Conservation (phyloP, 1,140 invertebrate species). For the Phortica variegata region DNA sequence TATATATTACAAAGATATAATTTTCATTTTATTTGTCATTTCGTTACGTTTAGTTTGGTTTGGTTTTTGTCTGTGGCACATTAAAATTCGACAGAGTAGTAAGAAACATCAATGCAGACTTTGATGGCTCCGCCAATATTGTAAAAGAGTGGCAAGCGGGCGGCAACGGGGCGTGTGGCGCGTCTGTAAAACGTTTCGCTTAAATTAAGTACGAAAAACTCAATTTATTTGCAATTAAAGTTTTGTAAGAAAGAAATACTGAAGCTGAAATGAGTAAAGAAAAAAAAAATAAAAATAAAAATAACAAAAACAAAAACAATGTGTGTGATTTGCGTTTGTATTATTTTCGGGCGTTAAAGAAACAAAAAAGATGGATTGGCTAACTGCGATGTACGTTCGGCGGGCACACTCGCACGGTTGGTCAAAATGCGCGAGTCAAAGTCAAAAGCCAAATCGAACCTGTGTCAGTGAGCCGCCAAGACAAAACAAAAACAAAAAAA, state of each 20-base stretch:
- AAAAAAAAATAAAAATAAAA: background rate
- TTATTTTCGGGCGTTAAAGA: background rate
- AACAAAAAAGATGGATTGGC: too few relatives aligned
- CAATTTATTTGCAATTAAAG: constrained; percentile 57
- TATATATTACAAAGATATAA: too few relatives aligned
- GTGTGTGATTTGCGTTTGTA: too few relatives aligned
- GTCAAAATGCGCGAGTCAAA: too few relatives aligned
- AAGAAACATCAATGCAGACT: constrained; percentile 22
- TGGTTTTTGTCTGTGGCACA: constrained; percentile 11
- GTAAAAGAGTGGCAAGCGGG: constrained; percentile 4
- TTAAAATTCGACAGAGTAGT: constrained; percentile 23
- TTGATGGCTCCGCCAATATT: constrained; percentile 39
- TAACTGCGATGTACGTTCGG: too few relatives aligned
- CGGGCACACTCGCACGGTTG: too few relatives aligned
- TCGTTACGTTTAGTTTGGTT: constrained; percentile 31
- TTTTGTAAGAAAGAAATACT: too few relatives aligned
- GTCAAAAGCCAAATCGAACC: too few relatives aligned
- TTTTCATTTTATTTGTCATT: constrained; percentile 52
- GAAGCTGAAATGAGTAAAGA: background rate
- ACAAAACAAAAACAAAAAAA: too few relatives aligned
- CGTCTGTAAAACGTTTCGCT: constrained; percentile 42
- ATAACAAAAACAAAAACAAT: too few relatives aligned
- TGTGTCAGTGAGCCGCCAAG: too few relatives aligned
- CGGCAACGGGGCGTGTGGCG: too few relatives aligned
- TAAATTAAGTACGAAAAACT: constrained; percentile 56